Percentiles rank a stretch among this genome's conserved stretches.
Evolutionary conservation across 2,113 vertebrate genomes (phyloP).

Genomic region (Hyperoodon ampullatus): DNA sequence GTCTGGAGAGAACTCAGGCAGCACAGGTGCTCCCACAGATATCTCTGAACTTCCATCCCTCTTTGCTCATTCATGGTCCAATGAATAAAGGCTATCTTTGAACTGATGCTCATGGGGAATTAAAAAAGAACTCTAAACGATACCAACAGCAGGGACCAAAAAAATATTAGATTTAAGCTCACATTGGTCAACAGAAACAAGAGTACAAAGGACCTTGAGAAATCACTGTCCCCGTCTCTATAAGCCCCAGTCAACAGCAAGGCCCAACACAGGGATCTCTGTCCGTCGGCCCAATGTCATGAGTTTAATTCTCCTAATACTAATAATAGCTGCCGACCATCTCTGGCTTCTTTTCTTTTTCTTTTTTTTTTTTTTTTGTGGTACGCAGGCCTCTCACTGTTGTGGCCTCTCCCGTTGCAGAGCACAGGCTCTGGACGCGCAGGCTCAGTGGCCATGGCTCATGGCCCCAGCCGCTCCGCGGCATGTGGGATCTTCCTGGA

Average conservation of each 20-base stretch:
- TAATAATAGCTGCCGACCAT: not conserved
- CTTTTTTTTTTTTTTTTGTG: no score
- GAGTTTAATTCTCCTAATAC: not conserved
- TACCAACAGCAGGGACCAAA: not conserved
- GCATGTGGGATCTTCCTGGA: no score
- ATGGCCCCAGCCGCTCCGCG: no score
- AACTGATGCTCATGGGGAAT: not conserved
- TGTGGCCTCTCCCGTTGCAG: no score
- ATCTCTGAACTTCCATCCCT: not conserved
- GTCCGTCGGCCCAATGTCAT: not conserved
- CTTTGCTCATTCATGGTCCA: not conserved
- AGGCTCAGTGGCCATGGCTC: no score
- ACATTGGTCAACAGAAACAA: not conserved
- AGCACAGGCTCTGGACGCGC: no score
- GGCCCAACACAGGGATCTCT: not conserved
- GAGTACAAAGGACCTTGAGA: not conserved
- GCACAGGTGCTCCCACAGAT: slow-evolving; percentile 53
- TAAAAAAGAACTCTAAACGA: not conserved
- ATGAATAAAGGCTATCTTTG: slow-evolving; percentile 13
- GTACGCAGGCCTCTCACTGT: no score
- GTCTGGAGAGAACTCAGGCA: slow-evolving; percentile 58
- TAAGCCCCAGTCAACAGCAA: not conserved
- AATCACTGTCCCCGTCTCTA: not conserved
- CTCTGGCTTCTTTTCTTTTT: not conserved
- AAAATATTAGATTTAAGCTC: not conserved